Evolutionary conservation across 2,113 vertebrate species (phyloP), one percentile per base, ranked within the genome.

Genomic region (Ochotona curzoniae): DNA sequence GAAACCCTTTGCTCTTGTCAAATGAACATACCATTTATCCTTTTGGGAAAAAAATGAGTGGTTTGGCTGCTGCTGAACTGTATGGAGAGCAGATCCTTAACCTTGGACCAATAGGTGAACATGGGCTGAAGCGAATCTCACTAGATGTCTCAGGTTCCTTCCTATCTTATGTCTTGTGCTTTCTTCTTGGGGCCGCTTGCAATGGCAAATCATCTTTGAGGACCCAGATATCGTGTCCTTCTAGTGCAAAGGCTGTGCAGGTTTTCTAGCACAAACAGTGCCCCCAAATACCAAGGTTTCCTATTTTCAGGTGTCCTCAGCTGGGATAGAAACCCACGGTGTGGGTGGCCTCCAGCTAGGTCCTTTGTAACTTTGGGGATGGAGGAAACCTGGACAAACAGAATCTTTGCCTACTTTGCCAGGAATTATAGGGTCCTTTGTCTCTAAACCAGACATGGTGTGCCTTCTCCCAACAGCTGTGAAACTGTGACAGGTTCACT

Each of bases 1-100:
- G 28, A 57, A 85, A 14, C 4, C 51, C 25, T 67, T 93, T 87
- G 78, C 51, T 60, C 54, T 81, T 93, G 44, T 75, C 26, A 91
- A 49, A 3, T 83, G 3, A 57, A 57, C 54, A 57, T 18, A 20
- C 60, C 85, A 85, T 49, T 89, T 74, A 5, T 85, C 32, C 38
- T 51, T 93, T 76, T 80, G 80, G 71, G 11, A 25, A 88, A 91
- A 57, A 1, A 60, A 21, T 12, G n/a, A 54, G 78, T 91, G 44
- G 8, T 57, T 75, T 83, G 69, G 49, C 26, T 75, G 54, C 2
- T 71, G 18, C 4, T 60, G 23, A 51, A n/a, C 23, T 76, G 28
- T 57, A 44, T 23, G 20, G 49, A 90, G 32, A 64, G 35, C 63
- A 18, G 80, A 10, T 74, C 20, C 64, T 70, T 92, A 35, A 64